phyloP scores from a whole-genome alignment of 2,888 invertebrate genomes.

The Alentia gelatinosa region DNA sequence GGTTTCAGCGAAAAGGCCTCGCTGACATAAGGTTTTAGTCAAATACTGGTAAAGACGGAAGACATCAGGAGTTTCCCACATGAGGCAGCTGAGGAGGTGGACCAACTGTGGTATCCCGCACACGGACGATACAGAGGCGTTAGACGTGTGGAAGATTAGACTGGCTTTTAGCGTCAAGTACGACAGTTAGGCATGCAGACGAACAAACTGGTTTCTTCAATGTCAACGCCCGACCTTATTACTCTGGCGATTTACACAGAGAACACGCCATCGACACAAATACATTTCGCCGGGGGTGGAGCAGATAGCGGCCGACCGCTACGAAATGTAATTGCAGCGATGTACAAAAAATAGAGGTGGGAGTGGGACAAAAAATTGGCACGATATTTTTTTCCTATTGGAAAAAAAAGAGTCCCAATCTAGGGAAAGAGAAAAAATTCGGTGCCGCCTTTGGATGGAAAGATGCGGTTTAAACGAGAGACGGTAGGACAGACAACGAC shows the following conservation, averaged over 20 bases:
- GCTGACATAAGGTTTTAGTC: no score
- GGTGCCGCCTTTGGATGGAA: neutral
- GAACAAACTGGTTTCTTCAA: constrained; percentile 34
- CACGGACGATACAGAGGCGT: no score
- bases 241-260: neutral
- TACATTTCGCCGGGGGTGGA: neutral
- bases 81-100: no score
- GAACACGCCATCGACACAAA: neutral
- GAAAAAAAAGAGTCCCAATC: neutral
- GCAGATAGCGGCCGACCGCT: neutral
- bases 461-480: neutral
- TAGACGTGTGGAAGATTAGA: no score
- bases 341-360: neutral
- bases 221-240: constrained; percentile 1
- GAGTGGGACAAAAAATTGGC: neutral
- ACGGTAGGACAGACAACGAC: neutral
- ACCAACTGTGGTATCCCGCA: no score
- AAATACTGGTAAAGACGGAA: no score
- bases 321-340: constrained; percentile 10
- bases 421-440: neutral
- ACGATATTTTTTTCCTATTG: neutral
- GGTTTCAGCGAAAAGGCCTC: no score
- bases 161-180: no score
- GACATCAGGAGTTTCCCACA: no score
- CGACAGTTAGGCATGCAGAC: neutral